Base-by-base conservation (phyloP, 2,113 vertebrate genomes). In the Eptesicus fuscus region DNA sequence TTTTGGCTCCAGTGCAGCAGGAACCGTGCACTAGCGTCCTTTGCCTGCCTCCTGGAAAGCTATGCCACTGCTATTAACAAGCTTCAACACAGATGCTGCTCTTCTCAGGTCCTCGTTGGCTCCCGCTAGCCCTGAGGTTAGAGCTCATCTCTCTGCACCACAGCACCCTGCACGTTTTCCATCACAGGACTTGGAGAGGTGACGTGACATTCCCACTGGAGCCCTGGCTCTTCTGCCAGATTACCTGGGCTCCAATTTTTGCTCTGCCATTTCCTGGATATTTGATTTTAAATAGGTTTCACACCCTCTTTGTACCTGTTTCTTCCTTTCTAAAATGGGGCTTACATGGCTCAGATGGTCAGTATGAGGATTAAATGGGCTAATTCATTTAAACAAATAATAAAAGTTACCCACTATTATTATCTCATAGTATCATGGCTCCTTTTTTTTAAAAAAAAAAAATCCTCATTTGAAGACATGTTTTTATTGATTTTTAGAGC, bases 331-430 rank as follows among this genome's bases (percentile, higher is more conserved):
- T 59, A 67, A 89, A 92, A 47, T 9, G 5, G 61, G 3, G 12
- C 25, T 83, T 73, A 69, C 42, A n/a, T 65, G 65, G 14, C 22
- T 86, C 37, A 88, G 40, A 18, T 35, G 9, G 4, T 82, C 35
- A 77, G 40, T 47, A 22, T 80, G 40, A 47, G 13, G 28, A 77
- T 74, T 86, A 91, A 91, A 78, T 61, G 11, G 5, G 5, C 53
- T 89, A 70, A 70, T 88, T 65, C 7, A 65, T 42, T 90, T 88
- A 80, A 93, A 14, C 23, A 59, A 9, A 56, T n/a, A 40, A 78
- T 49, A 73, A 77, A 77, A 69, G 7, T 78, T 73, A 59, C 12
- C 13, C 56, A 11, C 37, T 47, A 23, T 44, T 61, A 51, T 51
- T 49, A 51, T 61, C 69, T 89, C 47, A 73, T 25, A 42, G 40